phyloP scores from a whole-genome alignment of 1,140 invertebrate genomes.

The Neelides sp. region DNA sequence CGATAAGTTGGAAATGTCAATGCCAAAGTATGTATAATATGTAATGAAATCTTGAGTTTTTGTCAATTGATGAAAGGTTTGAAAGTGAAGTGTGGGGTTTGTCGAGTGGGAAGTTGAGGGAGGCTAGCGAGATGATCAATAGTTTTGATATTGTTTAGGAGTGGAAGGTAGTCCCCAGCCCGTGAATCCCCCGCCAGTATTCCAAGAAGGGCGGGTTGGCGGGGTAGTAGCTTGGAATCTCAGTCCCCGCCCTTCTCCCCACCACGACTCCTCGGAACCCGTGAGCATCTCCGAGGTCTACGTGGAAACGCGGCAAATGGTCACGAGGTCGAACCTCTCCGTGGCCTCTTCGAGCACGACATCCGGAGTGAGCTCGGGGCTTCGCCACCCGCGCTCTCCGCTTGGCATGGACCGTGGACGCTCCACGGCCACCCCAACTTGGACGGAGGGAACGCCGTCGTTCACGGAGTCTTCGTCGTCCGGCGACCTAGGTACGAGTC shows the following conservation, averaged over 20 bases:
- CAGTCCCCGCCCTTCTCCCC: conserved; percentile 8
- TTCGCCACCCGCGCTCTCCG: conserved; percentile 59
- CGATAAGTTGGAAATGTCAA: too few species aligned
- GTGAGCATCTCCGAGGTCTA: conserved; percentile 44
- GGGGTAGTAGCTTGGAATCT: background rate
- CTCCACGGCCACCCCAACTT: conserved; percentile 71
- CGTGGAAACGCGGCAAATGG: conserved; percentile 46
- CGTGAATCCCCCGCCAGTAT: background rate
- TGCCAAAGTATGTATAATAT: too few species aligned
- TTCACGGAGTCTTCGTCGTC: conserved; percentile 92
- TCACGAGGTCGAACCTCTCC: conserved; percentile 52
- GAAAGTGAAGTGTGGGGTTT: too few species aligned
- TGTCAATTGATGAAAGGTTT: too few species aligned
- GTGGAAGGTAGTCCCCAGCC: background rate
- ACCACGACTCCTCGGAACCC: conserved; percentile 14
- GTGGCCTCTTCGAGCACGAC: conserved; percentile 45
- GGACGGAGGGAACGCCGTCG: conserved; percentile 93
- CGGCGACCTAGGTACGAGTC: conserved; percentile 78
- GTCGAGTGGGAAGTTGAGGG: too few species aligned
- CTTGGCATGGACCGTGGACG: conserved; percentile 54
- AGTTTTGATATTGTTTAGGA: too few species aligned
- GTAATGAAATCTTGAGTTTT: too few species aligned
- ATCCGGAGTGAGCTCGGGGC: conserved; percentile 39
- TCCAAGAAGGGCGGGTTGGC: conserved; percentile 1
- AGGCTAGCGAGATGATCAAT: too few species aligned